phyloP scores from a whole-genome alignment of 2,888 invertebrate species.

The Mythimna vitellina region DNA sequence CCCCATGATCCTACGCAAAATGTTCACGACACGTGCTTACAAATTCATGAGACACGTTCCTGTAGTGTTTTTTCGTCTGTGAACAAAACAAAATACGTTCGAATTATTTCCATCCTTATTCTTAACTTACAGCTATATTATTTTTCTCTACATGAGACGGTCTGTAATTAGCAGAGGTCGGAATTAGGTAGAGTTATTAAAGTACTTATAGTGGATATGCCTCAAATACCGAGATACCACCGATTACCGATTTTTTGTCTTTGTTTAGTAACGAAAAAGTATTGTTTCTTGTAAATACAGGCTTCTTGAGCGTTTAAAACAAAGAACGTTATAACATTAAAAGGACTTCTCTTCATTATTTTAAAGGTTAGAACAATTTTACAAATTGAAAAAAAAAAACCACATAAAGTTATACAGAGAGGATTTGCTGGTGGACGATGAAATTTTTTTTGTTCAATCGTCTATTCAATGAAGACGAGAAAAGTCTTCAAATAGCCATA shows the following conservation, averaged over 20 bases:
- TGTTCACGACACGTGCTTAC: constrained; percentile 17
- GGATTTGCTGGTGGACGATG: too few species aligned
- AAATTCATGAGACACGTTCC: constrained; percentile 21
- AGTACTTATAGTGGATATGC: too few species aligned
- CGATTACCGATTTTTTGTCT: neutral
- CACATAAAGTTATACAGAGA: too few species aligned
- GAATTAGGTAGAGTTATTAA: too few species aligned
- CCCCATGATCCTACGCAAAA: neutral
- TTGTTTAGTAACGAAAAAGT: neutral
- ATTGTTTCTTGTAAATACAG: neutral
- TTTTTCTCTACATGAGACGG: constrained; percentile 4
- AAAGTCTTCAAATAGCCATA: too few species aligned
- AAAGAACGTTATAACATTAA: too few species aligned
- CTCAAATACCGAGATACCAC: too few species aligned
- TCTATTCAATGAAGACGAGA: too few species aligned
- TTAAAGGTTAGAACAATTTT: too few species aligned
- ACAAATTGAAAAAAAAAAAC: too few species aligned
- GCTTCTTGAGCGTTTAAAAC: neutral
- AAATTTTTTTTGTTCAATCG: too few species aligned
- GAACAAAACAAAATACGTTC: constrained; percentile 6
- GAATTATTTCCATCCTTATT: constrained; percentile 2
- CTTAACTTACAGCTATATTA: neutral
- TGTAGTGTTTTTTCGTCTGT: neutral
- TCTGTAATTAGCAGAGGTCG: neutral
- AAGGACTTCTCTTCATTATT: too few species aligned